phyloP scores from a whole-genome alignment of 2,888 invertebrate genomes.

The Heptascelio sp. region DNA sequence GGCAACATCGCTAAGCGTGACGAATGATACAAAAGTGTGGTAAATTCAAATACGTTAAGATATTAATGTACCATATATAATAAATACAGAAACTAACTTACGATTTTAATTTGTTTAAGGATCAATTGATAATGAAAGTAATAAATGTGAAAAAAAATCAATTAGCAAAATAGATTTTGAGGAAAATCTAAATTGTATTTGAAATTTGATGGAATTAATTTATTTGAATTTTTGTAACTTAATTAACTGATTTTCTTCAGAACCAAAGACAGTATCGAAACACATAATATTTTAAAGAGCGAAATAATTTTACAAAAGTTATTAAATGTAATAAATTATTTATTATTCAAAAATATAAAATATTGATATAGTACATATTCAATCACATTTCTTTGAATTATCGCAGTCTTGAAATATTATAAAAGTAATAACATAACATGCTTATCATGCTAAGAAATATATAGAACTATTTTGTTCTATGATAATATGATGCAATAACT shows the following conservation, averaged over 20 bases:
- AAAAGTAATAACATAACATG: background rate
- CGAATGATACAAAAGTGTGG: too few relatives aligned
- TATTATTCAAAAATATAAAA: background rate
- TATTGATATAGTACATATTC: conserved; percentile 1
- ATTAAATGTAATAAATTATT: background rate
- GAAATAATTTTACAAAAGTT: background rate
- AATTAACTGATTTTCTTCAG: background rate
- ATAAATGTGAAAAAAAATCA: too few relatives aligned
- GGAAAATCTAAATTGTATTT: background rate
- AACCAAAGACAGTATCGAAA: conserved; percentile 1
- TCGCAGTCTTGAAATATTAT: background rate
- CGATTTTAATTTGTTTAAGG: too few relatives aligned
- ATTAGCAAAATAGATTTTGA: too few relatives aligned
- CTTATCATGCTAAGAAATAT: conserved; percentile 1
- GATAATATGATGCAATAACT: background rate
- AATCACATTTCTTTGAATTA: background rate
- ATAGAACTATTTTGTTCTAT: background rate
- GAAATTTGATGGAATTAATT: background rate
- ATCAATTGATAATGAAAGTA: too few relatives aligned
- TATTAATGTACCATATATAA: too few relatives aligned
- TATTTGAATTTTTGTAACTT: background rate
- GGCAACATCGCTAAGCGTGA: too few relatives aligned
- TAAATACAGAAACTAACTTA: too few relatives aligned
- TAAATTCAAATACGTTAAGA: too few relatives aligned
- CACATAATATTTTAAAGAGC: background rate